Base-by-base conservation (phyloP, 37 sponge, comb jelly and placozoan species). In the Geodia barretti region DNA sequence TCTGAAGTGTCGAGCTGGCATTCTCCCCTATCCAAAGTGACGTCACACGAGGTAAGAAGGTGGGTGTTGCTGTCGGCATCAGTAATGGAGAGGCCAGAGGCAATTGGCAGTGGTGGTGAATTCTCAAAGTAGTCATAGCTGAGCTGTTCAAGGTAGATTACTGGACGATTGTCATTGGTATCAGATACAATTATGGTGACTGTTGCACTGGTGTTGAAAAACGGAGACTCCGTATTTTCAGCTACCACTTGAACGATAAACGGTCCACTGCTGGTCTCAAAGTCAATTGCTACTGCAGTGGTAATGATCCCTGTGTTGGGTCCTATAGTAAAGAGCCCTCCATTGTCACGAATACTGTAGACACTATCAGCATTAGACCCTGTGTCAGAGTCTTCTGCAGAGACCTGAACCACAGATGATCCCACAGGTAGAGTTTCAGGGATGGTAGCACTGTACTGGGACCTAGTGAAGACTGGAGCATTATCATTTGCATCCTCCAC, bases 131-230 rank as follows among this genome's bases (percentile, higher is more conserved):
- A 88, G 7, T 47, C 25, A 2, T 75, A 23, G 32, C 42, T 80
- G 1, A 34, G 37, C 17, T 28, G 60, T 60, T 34, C 71, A 24
- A 80, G 60, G 23, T 38, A 64, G 33, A 92, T 34, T 25, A 76
- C 43, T 30, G 95, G 92, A 33, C 37, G 35, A 2, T 85, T 30
- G 62, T 94, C 95, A 72, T 94, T 94, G 11, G 75, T 69, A 85
- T 94, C 82, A 2, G 71, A 32, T 20, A 91, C 59, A 20, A 19
- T 20, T 28, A 94, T 74, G 0, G 23, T 71, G 34, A 94, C 79
- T 0, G 54, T 79, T 33, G 78, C 76, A 31, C 73, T 65, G 9
- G 60, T 41, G 17, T n/a, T 76, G 23, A 63, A 67, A 28, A 40
- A 34, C 24, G 95, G 95, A 38, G 81, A 74, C 30, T 32, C 67